Evolutionary conservation across 64 coral and sea anemone species (phyloP).

Genomic region (Anthopleura sola): DNA sequence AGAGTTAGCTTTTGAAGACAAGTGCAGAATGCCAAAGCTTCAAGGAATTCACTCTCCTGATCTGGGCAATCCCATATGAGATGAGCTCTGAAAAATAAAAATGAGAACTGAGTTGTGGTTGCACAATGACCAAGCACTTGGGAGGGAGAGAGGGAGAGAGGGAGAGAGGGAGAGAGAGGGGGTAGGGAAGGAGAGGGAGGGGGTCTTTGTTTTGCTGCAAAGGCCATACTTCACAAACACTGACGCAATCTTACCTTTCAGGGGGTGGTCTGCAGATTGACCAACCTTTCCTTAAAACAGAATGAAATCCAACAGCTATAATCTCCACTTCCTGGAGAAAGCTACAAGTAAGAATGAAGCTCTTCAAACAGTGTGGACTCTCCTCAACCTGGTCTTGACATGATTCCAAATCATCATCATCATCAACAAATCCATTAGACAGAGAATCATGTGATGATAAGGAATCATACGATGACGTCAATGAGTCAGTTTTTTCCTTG

Average conservation of each 20-base stretch:
- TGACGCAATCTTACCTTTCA: no score
- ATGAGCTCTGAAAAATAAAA: neutral
- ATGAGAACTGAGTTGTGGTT: neutral
- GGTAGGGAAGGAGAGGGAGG: no score
- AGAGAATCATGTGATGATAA: neutral
- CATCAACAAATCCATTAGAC: neutral
- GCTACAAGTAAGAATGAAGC: neutral
- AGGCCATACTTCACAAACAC: no score
- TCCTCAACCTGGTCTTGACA: neutral
- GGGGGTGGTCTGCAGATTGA: constrained; percentile 1
- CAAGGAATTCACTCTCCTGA: constrained; percentile 1
- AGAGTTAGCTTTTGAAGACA: constrained; percentile 18
- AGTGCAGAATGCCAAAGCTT: constrained; percentile 9
- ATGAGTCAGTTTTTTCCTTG: neutral
- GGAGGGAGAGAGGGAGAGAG: no score
- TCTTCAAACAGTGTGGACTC: neutral
- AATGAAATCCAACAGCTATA: constrained; percentile 22
- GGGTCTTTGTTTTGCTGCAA: no score
- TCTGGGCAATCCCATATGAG: constrained; percentile 30
- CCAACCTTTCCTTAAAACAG: constrained; percentile 24
- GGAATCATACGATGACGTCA: neutral
- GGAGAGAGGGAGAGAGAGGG: no score
- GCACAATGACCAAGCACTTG: no score
- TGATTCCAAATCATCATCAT: neutral
- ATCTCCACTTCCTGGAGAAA: constrained; percentile 22